Base-by-base conservation (phyloP, 2,888 invertebrate genomes). In the Melitaea athalia region DNA sequence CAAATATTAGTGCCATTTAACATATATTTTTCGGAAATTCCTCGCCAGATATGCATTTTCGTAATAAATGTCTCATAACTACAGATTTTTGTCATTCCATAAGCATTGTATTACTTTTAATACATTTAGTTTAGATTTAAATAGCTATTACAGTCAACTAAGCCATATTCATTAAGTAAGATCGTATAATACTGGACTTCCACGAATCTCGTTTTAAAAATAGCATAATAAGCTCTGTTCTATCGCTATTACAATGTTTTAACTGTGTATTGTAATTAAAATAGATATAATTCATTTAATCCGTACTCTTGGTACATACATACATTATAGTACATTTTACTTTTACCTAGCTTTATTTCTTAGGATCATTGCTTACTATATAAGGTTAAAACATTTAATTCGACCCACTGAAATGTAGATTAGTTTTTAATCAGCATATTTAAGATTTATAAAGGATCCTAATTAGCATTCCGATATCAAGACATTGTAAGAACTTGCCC, bases 1-100 rank as follows among this genome's bases (percentile, higher is more conserved):
- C 82, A 76, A 79, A 78, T 78, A 77, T 75, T 82, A 80, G 85
- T 85, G 85, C 85, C 84, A 85, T 85, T 79, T 70, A 77, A 75
- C 64, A 60, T 61, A 60, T 72, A 65, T 42, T 24, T 52, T 76
- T 77, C 74, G 75, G 66, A 68, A 70, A 70, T 69, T 59, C 55
- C 69, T 72, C 73, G 73, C 78, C 76, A 78, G 77, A 74, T 73
- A 75, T 79, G 81, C 80, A 81, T 81, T 82, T 38, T 81, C 65
- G 59, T 12, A 55, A 57, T 67, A 70, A 76, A 68, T 63, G 63
- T 50, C 33, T 61, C 64, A 53, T 31, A 63, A 60, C 59, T 60
- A 64, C 64, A 60, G 57, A 67, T 61, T 67, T 24, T 59, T 47
- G 68, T 67, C 72, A 69, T 72, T 72, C 69, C 71, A 59, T 66